phyloP scores from a whole-genome alignment of 1,140 invertebrate species.

The Papilio polytes region DNA sequence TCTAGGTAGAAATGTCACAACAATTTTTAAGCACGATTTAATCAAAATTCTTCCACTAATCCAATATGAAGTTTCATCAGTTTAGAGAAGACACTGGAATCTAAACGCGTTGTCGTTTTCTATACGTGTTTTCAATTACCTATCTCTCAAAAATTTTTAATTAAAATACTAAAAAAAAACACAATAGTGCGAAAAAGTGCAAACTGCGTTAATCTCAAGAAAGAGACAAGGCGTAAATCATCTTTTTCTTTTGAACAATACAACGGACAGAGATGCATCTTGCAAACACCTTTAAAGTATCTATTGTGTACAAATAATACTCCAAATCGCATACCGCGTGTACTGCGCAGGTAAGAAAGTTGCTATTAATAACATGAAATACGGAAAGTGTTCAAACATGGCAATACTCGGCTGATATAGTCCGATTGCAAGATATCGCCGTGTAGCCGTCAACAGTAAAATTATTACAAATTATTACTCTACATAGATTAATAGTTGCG shows the following conservation, averaged over 20 bases:
- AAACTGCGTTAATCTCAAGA: slow-evolving; percentile 9
- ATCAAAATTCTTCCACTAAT: no score
- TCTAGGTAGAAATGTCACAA: neutral
- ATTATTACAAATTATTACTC: slow-evolving; percentile 18
- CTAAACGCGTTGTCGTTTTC: neutral
- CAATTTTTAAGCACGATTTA: neutral
- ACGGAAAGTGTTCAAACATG: slow-evolving; percentile 27
- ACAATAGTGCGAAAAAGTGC: slow-evolving; percentile 1
- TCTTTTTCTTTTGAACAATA: slow-evolving; percentile 8
- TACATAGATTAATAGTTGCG: neutral
- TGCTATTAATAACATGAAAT: slow-evolving; percentile 2
- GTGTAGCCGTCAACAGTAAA: neutral
- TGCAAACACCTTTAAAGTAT: slow-evolving; percentile 34
- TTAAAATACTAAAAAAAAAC: neutral
- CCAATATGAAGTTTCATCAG: neutral
- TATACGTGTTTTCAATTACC: neutral
- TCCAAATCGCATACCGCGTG: neutral
- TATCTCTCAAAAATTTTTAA: neutral
- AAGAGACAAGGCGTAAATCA: slow-evolving; percentile 26
- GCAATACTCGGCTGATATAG: neutral
- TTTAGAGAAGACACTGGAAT: neutral
- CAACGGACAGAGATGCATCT: slow-evolving; percentile 22
- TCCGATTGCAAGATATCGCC: slow-evolving; percentile 11
- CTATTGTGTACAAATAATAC: slow-evolving; percentile 34
- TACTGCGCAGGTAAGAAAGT: slow-evolving; percentile 14